These are phyloP conservation scores for Aplysina aerophoba DNA, from an alignment of 37 sponge, comb jelly and placozoan genomes.

Conservation along the genomic window DNA sequence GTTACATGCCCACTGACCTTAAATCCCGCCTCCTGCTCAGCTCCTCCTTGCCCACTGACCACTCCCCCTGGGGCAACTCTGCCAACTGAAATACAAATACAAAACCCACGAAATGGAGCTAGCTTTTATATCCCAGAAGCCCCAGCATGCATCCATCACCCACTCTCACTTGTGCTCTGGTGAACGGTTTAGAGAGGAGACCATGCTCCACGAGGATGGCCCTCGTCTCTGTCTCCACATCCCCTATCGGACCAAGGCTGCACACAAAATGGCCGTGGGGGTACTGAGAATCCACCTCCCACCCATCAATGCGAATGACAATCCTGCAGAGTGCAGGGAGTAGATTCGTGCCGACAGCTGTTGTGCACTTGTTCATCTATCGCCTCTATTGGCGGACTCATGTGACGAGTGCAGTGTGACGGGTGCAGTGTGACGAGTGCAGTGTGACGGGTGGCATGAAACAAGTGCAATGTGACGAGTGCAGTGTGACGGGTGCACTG, in stretches of 20 bases:
- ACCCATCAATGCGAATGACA: slow-evolving; percentile 70
- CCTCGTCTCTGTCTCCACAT: slow-evolving; percentile 74
- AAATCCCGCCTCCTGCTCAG: slow-evolving; percentile 23
- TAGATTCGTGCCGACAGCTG: not conserved
- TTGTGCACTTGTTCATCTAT: no score
- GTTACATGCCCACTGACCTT: not conserved
- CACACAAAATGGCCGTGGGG: slow-evolving; percentile 86
- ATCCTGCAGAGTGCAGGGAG: slow-evolving; percentile 38
- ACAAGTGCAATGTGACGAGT: no score
- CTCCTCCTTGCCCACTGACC: slow-evolving; percentile 21
- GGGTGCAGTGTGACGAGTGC: no score
- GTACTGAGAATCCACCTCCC: slow-evolving; percentile 67
- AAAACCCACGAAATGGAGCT: no score
- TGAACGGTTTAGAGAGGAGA: slow-evolving; percentile 45
- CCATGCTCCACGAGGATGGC: slow-evolving; percentile 64
- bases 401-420: no score
- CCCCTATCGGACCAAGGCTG: slow-evolving; percentile 76
- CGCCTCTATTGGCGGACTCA: no score
- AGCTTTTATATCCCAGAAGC: no score
- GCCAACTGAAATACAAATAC: no score
- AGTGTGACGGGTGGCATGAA: no score
- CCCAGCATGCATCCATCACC: no score
- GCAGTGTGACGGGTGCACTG: no score
- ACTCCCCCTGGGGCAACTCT: not conserved
- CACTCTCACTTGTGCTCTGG: slow-evolving; percentile 33